Evolutionary conservation across 2,113 vertebrate genomes (phyloP), one percentile per base, ranked within the genome.

Genomic region (Phylloscopus trochiloides): DNA sequence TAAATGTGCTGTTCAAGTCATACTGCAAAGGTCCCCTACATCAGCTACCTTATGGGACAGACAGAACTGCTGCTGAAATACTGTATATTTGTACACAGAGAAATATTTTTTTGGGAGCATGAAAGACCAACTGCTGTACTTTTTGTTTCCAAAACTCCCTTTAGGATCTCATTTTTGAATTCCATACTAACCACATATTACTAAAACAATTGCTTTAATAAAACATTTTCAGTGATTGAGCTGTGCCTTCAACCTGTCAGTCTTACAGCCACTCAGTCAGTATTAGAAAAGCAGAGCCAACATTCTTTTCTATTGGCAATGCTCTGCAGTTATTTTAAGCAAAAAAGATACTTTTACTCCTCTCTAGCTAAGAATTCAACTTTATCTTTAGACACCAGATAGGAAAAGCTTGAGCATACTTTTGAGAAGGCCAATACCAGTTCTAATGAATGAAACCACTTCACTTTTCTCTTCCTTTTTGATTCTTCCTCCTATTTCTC

Each of bases 51-150:
- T 40, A 42, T 0, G 8, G 38, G 58, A 80, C 50, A 83, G 45
- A 59, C 9, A 66, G 7, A 65, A 73, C 22, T 5, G 4, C 14
- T 42, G 52, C 28, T 59, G 6, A 65, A 75, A 54, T 13, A 32
- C 13, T 2, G 1, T 14, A 28, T 3, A 40, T 10, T 34, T 3
- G 3, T 3, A 36, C 12, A 19, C 9, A 21, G 4, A 10, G 25
- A 57, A 55, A 28, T 8, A 19, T 26, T 77, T 76, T 65, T 36
- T 55, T 12, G 9, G 22, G 24, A 88, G 8, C 4, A 48, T 17
- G 12, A 65, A 77, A 75, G 43, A 81, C 3, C 9, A 87, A 40
- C 15, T 1, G 0, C 40, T 43, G 14, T 42, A 74, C 21, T 72
- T 91, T 55, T 24, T 18, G 10, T 45, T 81, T 88, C 40, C 52